These are phyloP conservation scores for Palythoa grandis DNA, from an alignment of 92 coral and sea anemone species.

Conservation along the genomic window DNA sequence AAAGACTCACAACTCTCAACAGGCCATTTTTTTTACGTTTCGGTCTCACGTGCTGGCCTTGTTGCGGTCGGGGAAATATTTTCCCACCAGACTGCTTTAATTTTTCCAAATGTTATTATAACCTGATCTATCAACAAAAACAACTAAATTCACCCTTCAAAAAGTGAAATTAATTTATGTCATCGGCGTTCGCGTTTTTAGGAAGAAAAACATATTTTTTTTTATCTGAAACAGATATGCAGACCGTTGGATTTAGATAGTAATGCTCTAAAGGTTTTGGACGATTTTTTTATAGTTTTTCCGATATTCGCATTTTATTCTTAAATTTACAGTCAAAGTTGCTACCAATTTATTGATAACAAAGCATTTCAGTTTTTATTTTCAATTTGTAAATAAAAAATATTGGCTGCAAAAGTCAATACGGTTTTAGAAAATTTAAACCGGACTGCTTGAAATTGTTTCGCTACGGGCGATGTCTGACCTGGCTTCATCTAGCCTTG, in stretches of 20 bases:
- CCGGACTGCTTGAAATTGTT: neutral
- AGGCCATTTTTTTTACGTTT: neutral
- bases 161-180: slow-evolving; percentile 38
- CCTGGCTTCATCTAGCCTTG: slow-evolving; percentile 3
- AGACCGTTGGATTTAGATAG: neutral
- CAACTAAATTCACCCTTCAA: slow-evolving; percentile 23
- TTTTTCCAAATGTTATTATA: neutral
- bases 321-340: too few relatives aligned
- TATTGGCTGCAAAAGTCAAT: neutral
- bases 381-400: neutral
- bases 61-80: neutral
- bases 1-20: neutral
- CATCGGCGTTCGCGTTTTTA: slow-evolving; percentile 26
- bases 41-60: neutral
- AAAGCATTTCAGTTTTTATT: neutral
- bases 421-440: neutral
- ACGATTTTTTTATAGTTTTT: too few relatives aligned
- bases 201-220: neutral
- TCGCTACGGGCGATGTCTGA: slow-evolving; percentile 15
- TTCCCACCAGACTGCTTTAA: neutral
- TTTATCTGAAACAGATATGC: neutral
- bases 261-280: too few relatives aligned
- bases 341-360: neutral
- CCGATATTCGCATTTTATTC: neutral
- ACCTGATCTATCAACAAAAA: slow-evolving; percentile 34